Evolutionary conservation across 92 coral and sea anemone species (phyloP).

Genomic region (Heliopora coerulea): DNA sequence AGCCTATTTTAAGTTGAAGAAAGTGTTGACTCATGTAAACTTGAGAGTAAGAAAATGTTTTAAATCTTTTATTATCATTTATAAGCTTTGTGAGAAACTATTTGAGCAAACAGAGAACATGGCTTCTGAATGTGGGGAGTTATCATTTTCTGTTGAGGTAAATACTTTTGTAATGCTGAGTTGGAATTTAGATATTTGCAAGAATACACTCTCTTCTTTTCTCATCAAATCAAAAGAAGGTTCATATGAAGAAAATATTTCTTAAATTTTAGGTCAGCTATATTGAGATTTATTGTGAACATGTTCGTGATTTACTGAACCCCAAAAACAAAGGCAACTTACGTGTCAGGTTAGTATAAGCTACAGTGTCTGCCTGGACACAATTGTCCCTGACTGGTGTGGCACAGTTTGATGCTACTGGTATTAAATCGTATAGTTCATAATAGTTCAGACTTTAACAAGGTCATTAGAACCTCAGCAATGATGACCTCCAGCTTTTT

Average conservation of each 20-base stretch:
- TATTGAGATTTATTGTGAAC: conserved; percentile 94
- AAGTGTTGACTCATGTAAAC: not conserved
- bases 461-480: too few species aligned
- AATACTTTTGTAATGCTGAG: too few species aligned
- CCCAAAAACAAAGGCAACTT: conserved; percentile 89
- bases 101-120: conserved; percentile 72
- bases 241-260: not conserved
- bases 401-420: too few species aligned
- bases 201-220: too few species aligned
- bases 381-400: too few species aligned
- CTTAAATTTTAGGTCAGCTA: conserved; percentile 71
- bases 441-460: too few species aligned
- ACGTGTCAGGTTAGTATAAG: conserved; percentile 78
- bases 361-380: too few species aligned
- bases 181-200: too few species aligned
- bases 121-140: conserved; percentile 59
- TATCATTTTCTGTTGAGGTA: conserved; percentile 94
- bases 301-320: conserved; percentile 89
- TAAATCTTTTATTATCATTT: not conserved
- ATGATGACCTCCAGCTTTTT: too few species aligned
- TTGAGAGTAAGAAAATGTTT: too few species aligned
- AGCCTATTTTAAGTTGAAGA: too few species aligned
- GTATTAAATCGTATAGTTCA: too few species aligned
- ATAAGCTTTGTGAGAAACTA: conserved; percentile 89
- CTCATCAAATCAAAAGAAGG: not conserved